Percentiles rank a stretch among this genome's conserved stretches.
Conservation (phyloP, 1,140 invertebrate species). For the Nephila pilipes region DNA sequence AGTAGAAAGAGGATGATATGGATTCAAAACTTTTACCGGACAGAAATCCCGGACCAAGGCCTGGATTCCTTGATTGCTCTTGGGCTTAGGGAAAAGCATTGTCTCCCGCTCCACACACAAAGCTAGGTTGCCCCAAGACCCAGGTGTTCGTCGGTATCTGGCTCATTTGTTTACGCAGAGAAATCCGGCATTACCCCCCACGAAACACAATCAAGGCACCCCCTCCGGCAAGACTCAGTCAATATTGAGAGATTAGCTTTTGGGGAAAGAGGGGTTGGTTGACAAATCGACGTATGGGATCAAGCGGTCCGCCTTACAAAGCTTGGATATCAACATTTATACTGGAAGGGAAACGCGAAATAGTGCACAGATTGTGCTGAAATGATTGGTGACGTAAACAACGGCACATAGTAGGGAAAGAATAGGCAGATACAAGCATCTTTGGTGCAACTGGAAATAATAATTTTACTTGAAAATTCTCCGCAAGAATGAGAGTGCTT, state of each 20-base stretch:
- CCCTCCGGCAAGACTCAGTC: constrained; percentile 54
- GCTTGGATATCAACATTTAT: constrained; percentile 34
- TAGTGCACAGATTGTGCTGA: neutral
- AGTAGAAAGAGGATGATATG: neutral
- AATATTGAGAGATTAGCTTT: constrained; percentile 75
- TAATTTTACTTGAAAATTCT: no score
- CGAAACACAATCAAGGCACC: constrained; percentile 54
- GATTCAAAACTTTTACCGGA: constrained; percentile 8
- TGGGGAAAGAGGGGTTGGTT: neutral
- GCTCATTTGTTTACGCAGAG: constrained; percentile 69
- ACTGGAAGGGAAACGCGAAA: neutral
- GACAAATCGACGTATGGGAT: constrained; percentile 70
- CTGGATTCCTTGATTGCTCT: constrained; percentile 57
- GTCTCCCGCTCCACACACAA: neutral
- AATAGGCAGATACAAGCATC: no score
- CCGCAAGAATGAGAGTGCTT: no score
- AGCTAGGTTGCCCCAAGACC: constrained; percentile 28
- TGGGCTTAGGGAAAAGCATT: constrained; percentile 31
- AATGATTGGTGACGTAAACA: neutral
- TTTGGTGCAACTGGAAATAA: no score
- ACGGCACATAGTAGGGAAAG: neutral
- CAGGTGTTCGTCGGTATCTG: constrained; percentile 56
- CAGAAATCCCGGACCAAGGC: constrained; percentile 5
- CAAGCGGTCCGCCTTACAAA: neutral
- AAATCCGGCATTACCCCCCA: constrained; percentile 36